A percentile compares a stretch with the other conserved stretches of the same genome.
Evolutionary conservation across 2,888 invertebrate species (phyloP).

Genomic region (Sarcophaga carnaria): DNA sequence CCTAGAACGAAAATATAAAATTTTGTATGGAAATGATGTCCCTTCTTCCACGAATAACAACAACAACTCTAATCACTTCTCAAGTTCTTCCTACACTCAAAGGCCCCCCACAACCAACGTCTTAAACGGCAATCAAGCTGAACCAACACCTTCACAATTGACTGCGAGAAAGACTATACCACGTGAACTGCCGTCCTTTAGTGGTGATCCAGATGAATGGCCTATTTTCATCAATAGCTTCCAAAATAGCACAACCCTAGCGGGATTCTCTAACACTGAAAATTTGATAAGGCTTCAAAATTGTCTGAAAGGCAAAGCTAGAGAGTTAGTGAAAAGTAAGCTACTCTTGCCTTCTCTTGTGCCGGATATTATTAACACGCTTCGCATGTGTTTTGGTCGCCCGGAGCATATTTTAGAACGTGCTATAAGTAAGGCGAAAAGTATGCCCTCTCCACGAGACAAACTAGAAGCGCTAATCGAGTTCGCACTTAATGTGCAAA

Average conservation of each 20-base stretch:
- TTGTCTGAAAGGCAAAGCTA: too few relatives aligned
- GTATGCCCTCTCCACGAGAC: too few relatives aligned
- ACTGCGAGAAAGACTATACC: neutral
- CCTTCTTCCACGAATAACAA: too few relatives aligned
- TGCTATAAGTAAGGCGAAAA: constrained; percentile 27
- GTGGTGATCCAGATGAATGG: neutral
- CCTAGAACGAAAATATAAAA: constrained; percentile 25
- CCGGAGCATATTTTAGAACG: constrained; percentile 27
- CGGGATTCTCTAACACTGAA: neutral
- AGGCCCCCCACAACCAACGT: neutral
- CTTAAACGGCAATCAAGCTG: neutral
- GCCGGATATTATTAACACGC: too few relatives aligned
- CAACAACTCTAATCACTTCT: too few relatives aligned
- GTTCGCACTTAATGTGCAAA: constrained; percentile 4
- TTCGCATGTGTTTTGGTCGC: too few relatives aligned
- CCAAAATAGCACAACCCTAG: neutral
- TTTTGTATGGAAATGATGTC: neutral
- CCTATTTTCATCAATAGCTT: constrained; percentile 1
- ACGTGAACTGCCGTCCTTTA: too few relatives aligned
- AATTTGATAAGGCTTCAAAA: neutral
- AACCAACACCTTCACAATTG: constrained; percentile 14
- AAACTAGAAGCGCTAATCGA: neutral
- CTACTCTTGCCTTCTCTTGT: too few relatives aligned
- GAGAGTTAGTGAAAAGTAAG: too few relatives aligned
- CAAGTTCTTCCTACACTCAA: too few relatives aligned